phyloP scores from a whole-genome alignment of 2,888 invertebrate genomes.

The Dorcus parallelipipedus region DNA sequence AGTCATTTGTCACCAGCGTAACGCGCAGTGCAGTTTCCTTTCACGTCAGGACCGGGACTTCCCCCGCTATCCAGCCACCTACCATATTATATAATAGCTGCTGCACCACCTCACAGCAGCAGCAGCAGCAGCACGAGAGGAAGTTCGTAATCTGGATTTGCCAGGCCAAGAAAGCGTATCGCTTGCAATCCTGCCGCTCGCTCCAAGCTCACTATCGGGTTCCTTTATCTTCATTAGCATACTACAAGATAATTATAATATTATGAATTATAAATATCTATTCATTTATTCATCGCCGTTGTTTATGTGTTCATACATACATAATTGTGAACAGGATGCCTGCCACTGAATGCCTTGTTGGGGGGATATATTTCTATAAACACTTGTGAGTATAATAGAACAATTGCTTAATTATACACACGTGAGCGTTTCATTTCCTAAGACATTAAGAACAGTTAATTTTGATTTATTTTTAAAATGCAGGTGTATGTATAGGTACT shows the following conservation, averaged over 20 bases:
- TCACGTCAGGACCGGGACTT: constrained; percentile 35
- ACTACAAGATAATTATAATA: constrained; percentile 6
- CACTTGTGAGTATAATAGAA: no score
- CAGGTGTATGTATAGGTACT: no score
- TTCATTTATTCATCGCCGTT: constrained; percentile 6
- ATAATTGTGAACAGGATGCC: neutral
- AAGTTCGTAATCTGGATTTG: constrained; percentile 30
- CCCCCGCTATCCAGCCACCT: constrained; percentile 26
- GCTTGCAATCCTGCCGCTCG: neutral
- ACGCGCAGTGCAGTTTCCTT: constrained; percentile 37
- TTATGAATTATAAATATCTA: constrained; percentile 8
- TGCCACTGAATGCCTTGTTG: no score
- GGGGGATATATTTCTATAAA: no score
- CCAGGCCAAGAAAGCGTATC: constrained; percentile 23
- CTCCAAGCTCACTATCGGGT: neutral
- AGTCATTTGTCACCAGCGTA: constrained; percentile 36
- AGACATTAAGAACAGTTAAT: no score
- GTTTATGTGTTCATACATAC: neutral
- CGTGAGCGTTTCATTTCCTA: no score
- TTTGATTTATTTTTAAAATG: no score
- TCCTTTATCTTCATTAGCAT: constrained; percentile 9
- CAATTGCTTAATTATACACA: no score
- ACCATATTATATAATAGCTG: constrained; percentile 27
- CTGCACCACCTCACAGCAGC: constrained; percentile 6
- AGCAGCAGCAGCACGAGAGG: constrained; percentile 10